Percentiles rank a stretch among this genome's conserved stretches.
Conservation (phyloP, 2,888 invertebrate genomes). For the Drosophila antonietae region DNA sequence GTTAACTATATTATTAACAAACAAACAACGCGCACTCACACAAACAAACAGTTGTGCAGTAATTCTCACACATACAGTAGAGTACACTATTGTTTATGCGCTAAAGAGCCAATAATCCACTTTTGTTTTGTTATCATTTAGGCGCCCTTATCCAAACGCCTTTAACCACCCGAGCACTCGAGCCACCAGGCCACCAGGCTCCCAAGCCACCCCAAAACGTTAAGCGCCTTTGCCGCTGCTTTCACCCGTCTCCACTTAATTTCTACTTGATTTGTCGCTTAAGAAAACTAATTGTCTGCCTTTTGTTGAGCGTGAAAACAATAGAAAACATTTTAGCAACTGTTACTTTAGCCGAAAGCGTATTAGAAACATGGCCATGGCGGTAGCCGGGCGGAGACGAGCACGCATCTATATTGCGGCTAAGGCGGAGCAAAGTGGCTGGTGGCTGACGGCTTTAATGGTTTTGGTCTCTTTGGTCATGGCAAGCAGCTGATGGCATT, state of each 20-base stretch:
- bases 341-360: constrained; percentile 77
- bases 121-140: constrained; percentile 77
- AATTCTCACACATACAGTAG: constrained; percentile 18
- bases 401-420: constrained; percentile 54
- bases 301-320: constrained; percentile 81
- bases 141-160: constrained; percentile 44
- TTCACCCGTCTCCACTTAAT: constrained; percentile 70
- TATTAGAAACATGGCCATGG: constrained; percentile 60
- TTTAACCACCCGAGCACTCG: constrained; percentile 16
- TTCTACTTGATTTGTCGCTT: constrained; percentile 81
- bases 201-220: constrained; percentile 22
- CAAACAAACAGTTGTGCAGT: not conserved
- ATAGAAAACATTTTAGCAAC: constrained; percentile 79
- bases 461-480: constrained; percentile 38
- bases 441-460: constrained; percentile 64
- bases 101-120: constrained; percentile 80
- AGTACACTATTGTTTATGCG: constrained; percentile 70
- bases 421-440: constrained; percentile 47
- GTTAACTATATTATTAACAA: constrained; percentile 5
- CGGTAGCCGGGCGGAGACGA: not conserved
- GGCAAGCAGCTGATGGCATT: constrained; percentile 30
- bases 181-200: constrained; percentile 4
- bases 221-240: constrained; percentile 46
- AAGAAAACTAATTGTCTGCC: constrained; percentile 82
- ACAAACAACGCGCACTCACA: not conserved